Conservation (phyloP, 92 coral and sea anemone species). For the Diadumene lineata region DNA sequence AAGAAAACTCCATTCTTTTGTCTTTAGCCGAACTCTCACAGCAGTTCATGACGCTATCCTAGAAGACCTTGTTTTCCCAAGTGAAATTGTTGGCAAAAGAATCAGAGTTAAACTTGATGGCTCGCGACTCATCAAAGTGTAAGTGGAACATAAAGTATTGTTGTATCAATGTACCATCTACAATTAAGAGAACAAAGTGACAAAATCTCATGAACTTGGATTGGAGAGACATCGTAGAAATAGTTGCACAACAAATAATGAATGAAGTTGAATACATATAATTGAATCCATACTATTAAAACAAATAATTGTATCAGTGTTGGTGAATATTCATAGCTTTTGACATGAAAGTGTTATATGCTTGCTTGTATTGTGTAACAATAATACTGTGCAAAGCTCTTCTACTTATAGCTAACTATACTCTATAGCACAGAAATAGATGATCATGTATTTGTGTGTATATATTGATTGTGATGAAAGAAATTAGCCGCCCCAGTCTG, state of each 20-base stretch:
- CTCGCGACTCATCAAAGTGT: constrained; percentile 91
- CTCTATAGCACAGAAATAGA: too few species aligned
- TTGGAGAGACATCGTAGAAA: too few species aligned
- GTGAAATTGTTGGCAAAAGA: constrained; percentile 99
- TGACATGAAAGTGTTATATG: too few species aligned
- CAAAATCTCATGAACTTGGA: too few species aligned
- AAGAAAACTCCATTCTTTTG: not conserved
- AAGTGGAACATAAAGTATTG: constrained; percentile 33
- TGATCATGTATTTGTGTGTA: not conserved
- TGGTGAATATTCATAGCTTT: too few species aligned
- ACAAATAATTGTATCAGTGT: too few species aligned
- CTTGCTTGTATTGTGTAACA: too few species aligned
- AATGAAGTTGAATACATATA: too few species aligned
- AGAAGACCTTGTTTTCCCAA: constrained; percentile 94
- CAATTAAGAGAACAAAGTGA: too few species aligned
- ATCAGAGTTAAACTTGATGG: constrained; percentile 88
- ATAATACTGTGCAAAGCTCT: not conserved
- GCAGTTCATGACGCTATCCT: constrained; percentile 97
- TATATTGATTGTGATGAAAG: constrained; percentile 61
- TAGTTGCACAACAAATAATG: too few species aligned
- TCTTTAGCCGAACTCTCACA: constrained; percentile 89
- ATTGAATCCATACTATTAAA: too few species aligned
- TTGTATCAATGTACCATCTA: not conserved
- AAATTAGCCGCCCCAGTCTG: constrained; percentile 98
- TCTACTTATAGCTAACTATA: too few species aligned